These are phyloP conservation scores for Halesus radiatus DNA, from an alignment of 1,140 invertebrate species.

Conservation along the genomic window DNA sequence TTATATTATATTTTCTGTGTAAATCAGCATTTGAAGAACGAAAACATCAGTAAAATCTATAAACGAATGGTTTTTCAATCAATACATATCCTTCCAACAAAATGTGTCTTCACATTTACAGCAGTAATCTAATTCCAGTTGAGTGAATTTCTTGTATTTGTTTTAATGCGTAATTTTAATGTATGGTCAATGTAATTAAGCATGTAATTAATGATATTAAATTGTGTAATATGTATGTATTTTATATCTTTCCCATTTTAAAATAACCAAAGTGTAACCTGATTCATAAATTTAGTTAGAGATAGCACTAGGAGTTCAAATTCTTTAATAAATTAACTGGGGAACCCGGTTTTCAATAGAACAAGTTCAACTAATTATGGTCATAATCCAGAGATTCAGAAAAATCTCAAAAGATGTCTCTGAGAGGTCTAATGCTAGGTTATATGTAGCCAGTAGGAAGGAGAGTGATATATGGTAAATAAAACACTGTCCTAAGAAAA, in stretches of 20 bases:
- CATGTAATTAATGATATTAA: slow-evolving; percentile 13
- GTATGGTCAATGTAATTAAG: neutral
- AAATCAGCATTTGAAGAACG: too few species aligned
- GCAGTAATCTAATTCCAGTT: slow-evolving; percentile 16
- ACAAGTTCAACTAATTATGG: too few species aligned
- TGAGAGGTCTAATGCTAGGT: too few species aligned
- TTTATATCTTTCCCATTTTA: slow-evolving; percentile 7
- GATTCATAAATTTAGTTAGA: neutral
- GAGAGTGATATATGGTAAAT: too few species aligned
- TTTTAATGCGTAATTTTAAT: neutral
- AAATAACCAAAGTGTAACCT: slow-evolving; percentile 6
- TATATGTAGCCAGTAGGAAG: too few species aligned
- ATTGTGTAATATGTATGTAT: neutral
- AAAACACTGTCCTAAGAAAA: too few species aligned
- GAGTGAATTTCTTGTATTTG: slow-evolving; percentile 15
- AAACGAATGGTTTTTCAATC: too few species aligned
- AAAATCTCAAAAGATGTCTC: too few species aligned
- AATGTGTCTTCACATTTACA: slow-evolving; percentile 21
- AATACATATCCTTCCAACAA: neutral
- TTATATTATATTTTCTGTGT: too few species aligned
- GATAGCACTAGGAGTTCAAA: neutral
- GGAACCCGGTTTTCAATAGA: too few species aligned
- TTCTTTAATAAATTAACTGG: neutral
- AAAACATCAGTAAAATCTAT: too few species aligned
- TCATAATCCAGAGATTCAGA: too few species aligned